Evolutionary conservation across 2,113 vertebrate genomes (phyloP).

Genomic region (Pteropus alecto): DNA sequence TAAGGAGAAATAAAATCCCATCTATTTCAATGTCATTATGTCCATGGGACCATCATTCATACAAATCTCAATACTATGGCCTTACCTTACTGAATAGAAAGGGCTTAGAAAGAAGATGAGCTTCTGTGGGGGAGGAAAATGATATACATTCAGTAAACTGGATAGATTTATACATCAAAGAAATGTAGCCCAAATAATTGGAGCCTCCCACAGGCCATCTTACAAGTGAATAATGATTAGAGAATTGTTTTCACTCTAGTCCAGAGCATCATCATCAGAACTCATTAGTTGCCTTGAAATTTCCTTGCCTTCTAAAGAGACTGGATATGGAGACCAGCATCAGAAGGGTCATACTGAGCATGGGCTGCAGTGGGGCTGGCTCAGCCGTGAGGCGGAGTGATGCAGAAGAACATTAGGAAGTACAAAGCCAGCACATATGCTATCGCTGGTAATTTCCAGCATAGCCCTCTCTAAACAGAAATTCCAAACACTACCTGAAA

Average conservation of each 20-base stretch:
- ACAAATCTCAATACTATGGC: background rate
- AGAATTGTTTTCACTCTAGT: background rate
- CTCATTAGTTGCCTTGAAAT: background rate
- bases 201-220: background rate
- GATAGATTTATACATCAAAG: constrained; percentile 16
- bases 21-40: background rate
- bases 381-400: background rate
- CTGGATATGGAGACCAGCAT: background rate
- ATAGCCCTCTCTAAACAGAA: background rate
- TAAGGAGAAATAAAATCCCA: background rate
- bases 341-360: background rate
- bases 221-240: background rate
- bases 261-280: background rate
- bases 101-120: background rate
- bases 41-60: background rate
- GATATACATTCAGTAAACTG: background rate
- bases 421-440: background rate
- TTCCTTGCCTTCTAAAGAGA: background rate
- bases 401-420: background rate
- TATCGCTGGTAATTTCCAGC: background rate
- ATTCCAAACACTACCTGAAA: background rate
- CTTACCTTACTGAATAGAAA: background rate
- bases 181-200: background rate
- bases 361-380: background rate
- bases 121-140: background rate